Evolutionary conservation across 2,888 invertebrate species (phyloP).

Genomic region (Meliscaeva auricollis): DNA sequence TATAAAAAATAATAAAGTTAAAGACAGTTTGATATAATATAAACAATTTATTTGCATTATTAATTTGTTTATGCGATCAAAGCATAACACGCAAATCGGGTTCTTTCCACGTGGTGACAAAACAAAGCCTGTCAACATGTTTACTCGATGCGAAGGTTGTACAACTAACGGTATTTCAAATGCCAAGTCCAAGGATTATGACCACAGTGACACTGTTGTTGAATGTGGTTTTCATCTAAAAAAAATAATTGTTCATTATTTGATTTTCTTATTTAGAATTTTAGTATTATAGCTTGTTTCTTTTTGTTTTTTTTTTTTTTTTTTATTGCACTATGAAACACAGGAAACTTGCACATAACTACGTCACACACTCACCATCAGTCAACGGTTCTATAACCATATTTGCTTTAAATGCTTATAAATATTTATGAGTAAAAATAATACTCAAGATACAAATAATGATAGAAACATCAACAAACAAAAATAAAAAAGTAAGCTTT

Average conservation of each 20-base stretch:
- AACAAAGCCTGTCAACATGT: slow-evolving; percentile 21
- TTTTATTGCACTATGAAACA: not conserved
- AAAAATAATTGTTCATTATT: too few relatives aligned
- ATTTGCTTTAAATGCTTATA: slow-evolving; percentile 9
- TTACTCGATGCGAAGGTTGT: slow-evolving; percentile 42
- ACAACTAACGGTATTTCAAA: slow-evolving; percentile 72
- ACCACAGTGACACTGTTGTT: slow-evolving; percentile 12
- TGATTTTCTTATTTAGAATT: slow-evolving; percentile 12
- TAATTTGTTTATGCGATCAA: not conserved
- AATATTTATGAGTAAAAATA: slow-evolving; percentile 41
- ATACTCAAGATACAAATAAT: slow-evolving; percentile 28
- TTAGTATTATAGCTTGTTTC: too few relatives aligned
- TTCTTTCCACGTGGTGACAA: slow-evolving; percentile 16
- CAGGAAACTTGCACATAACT: slow-evolving; percentile 17
- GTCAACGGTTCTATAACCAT: slow-evolving; percentile 20
- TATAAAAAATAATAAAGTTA: too few relatives aligned
- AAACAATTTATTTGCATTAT: not conserved
- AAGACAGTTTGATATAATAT: too few relatives aligned
- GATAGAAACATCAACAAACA: slow-evolving; percentile 27
- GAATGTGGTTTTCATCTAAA: slow-evolving; percentile 11
- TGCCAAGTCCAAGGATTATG: slow-evolving; percentile 78
- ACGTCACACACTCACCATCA: slow-evolving; percentile 37
- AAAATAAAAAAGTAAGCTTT: slow-evolving; percentile 22
- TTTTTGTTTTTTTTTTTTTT: too few relatives aligned
- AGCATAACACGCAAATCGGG: not conserved